Percentiles rank a stretch among this genome's conserved stretches.
These are phyloP conservation scores for Sus cebifrons DNA, from an alignment of 2,797 vertebrate species.

Conservation along the genomic window DNA sequence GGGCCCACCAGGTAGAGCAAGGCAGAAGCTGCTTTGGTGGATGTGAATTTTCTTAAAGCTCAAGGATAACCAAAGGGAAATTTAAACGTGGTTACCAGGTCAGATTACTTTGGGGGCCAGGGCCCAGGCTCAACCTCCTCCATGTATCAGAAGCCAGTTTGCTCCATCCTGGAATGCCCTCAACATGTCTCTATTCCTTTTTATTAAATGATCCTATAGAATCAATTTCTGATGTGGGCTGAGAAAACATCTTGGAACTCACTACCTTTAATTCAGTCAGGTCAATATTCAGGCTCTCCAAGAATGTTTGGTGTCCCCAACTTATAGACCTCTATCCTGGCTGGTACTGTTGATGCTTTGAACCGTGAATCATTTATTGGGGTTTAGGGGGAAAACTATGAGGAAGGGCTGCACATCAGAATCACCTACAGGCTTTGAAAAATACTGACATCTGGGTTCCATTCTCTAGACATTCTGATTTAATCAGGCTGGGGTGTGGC, in stretches of 20 bases:
- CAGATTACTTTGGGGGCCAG: background rate
- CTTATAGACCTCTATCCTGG: background rate
- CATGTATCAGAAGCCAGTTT: background rate
- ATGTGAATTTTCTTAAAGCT: background rate
- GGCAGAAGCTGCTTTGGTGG: background rate
- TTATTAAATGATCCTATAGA: background rate
- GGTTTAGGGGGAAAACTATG: background rate
- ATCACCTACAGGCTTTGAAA: background rate
- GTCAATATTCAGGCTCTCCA: background rate
- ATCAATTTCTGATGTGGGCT: background rate
- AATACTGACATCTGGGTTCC: background rate
- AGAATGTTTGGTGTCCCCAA: background rate
- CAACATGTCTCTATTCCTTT: background rate
- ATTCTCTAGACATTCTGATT: background rate
- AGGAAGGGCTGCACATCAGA: background rate
- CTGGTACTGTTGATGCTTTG: rapidly evolving
- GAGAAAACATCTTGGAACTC: background rate
- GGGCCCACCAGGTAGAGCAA: background rate
- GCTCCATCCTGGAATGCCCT: background rate
- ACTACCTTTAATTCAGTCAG: background rate
- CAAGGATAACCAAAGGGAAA: background rate
- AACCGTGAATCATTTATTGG: no score
- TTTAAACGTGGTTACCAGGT: background rate
- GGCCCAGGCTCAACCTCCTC: background rate
- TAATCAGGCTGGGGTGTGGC: background rate